Base-by-base conservation (phyloP, 2,797 vertebrate species). In the Telmatherina bonti region DNA sequence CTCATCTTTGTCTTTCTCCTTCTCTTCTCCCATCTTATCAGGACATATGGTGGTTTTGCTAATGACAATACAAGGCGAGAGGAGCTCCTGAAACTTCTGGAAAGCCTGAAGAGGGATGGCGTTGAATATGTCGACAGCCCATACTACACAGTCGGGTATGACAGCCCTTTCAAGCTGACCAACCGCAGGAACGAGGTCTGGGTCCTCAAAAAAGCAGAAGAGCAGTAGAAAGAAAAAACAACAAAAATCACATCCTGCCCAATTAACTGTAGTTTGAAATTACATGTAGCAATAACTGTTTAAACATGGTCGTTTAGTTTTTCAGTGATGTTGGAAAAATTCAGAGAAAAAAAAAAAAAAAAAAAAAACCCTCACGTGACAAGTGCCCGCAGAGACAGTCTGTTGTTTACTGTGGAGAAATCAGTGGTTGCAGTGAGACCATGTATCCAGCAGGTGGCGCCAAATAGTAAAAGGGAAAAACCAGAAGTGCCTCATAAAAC, bases 181-280 rank as follows among this genome's bases (percentile, higher is more conserved):
- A 93, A 95, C n/a, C 94, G 93, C 90, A 92, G 82, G 72, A 95
- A 95, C 0, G 95, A 97, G 82, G 93, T 95, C 10, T 96, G 94
- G 94, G 43, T 96, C 70, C 88, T 94, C 64, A 91, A 93, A 84
- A 91, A 91, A 29, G 74, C 73, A 4, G 81, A 76, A 26, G 63
- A 86, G 77, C n/a, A 84, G 38, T 82, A 81, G 70, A 10, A 22
- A 8, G 31, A 1, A 22, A 2, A 60, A 2, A 33, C 7, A 31
- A 64, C 55, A 38, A 36, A 38, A 65, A 56, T 13, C 35, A 15
- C 0, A 2, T 35, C 20, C 26, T 29, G 16, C 16, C 5, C 10
- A 7, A 5, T 20, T 5, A 45, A 7, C 60, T 22, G 11, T 2
- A 77, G 29, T 33, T 26, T 2, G n/a, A 26, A 26, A 35, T 36